Evolutionary conservation across 92 coral and sea anemone genomes (phyloP).

Genomic region (Paragorgia papillata): DNA sequence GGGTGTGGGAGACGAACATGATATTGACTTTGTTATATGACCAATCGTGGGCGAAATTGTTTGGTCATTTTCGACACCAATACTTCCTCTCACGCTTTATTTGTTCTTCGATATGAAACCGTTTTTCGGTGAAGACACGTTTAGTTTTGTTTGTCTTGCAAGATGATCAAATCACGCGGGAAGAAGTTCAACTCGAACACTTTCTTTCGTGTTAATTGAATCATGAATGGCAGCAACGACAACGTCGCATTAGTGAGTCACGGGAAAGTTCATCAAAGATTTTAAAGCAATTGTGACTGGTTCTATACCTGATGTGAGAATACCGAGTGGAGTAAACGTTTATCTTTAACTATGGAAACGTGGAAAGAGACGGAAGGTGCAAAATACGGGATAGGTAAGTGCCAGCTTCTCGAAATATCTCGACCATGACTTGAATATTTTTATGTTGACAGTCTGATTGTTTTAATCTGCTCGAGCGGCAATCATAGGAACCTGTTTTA

Average conservation of each 20-base stretch:
- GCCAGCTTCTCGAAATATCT: background rate
- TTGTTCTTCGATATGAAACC: background rate
- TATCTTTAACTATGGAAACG: slow-evolving; percentile 59
- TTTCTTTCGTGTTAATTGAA: no score
- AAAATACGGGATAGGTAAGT: slow-evolving; percentile 95
- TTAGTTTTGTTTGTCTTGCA: background rate
- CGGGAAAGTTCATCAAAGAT: background rate
- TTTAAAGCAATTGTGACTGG: background rate
- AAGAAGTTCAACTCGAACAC: no score
- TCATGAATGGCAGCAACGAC: background rate
- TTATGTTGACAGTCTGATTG: slow-evolving; percentile 11
- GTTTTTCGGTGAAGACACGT: background rate
- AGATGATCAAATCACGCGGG: background rate
- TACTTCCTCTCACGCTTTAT: no score
- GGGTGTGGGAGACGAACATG: no score
- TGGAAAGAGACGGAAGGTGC: slow-evolving; percentile 84
- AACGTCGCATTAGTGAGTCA: slow-evolving; percentile 7
- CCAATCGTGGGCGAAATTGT: no score
- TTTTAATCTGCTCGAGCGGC: no score
- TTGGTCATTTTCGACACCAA: no score
- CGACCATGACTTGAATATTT: background rate
- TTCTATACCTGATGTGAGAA: background rate
- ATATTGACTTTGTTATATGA: no score
- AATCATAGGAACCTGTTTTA: slow-evolving; percentile 6
- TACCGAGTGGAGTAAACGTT: background rate